Conservation (phyloP, 2,797 vertebrate species). For the Menidia menidia region DNA sequence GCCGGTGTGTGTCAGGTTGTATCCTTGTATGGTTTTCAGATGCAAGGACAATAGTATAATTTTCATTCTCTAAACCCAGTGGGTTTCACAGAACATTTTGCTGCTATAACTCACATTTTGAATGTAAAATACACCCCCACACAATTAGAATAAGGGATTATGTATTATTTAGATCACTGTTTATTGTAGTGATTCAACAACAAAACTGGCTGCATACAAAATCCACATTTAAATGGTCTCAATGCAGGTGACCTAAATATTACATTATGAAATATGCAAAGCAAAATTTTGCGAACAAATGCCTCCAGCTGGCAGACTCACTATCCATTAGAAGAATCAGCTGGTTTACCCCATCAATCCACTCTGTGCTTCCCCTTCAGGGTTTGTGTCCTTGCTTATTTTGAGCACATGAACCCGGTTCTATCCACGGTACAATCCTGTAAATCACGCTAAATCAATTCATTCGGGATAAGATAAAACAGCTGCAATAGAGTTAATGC, state of each 20-base stretch:
- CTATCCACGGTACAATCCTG: conserved; percentile 43
- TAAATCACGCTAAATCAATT: conserved; percentile 66
- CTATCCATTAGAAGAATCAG: conserved; percentile 49
- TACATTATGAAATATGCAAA: conserved; percentile 60
- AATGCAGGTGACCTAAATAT: conserved; percentile 62
- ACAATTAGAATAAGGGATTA: conserved; percentile 39
- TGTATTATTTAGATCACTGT: conserved; percentile 44
- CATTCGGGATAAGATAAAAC: conserved; percentile 61
- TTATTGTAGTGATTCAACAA: conserved; percentile 30
- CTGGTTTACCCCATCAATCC: conserved; percentile 33
- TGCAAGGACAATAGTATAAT: conserved; percentile 15
- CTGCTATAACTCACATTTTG: conserved; percentile 26
- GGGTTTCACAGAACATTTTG: conserved; percentile 41
- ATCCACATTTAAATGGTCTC: conserved; percentile 29
- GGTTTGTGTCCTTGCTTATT: conserved; percentile 60
- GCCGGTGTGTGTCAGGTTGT: conserved; percentile 16
- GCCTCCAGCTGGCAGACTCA: conserved; percentile 35
- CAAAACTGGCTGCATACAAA: conserved; percentile 19
- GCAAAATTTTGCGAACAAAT: conserved; percentile 40
- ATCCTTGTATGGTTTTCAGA: conserved; percentile 6
- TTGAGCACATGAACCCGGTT: conserved; percentile 68
- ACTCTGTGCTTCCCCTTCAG: conserved; percentile 42
- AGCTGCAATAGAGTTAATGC: conserved; percentile 62
- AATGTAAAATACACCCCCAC: conserved; percentile 53
- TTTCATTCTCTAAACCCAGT: conserved; percentile 22